Base-by-base conservation (phyloP, 2,888 invertebrate species). In the Gymnoscelis rufifasciata region DNA sequence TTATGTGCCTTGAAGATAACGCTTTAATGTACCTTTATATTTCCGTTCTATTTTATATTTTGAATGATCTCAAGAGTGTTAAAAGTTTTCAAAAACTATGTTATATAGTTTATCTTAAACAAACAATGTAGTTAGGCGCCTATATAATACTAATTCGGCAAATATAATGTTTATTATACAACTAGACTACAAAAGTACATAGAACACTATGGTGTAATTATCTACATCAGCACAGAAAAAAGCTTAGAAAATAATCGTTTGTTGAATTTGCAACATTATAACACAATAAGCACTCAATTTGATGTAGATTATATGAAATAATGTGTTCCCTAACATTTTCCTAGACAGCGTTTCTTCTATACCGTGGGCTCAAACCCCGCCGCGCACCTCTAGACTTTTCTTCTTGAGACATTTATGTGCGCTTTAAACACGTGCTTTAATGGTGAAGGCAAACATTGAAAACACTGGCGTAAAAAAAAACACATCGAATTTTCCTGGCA, bases 81-180 rank as follows among this genome's bases (percentile, higher is more conserved):
- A 74, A 35, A 80, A 79, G 68, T 71, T 68, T 58, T 78, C 79
- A 66, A 80, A 78, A 83, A 77, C 74, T 78, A 75, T 74, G 67
- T 60, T 67, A 73, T 69, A n/a, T 19, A 3, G 19, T 15, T 11
- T 39, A 43, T 35, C 30, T 35, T 36, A 66, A 71, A 68, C 61
- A 71, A 66, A 62, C 60, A 60, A 63, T 44, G 37, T 31, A 38
- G 44, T 56, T 58, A 68, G 61, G 64, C 69, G 66, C 69, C 79
- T 80, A 79, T 77, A 76, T 76, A 77, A 78, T 72, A 79, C 80
- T 86, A 84, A 84, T 84, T 84, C 86, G 84, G 86, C 78, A 79
- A 74, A 78, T 77, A 60, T 74, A 81, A 71, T 68, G 54, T 62
- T 69, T 70, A 69, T 59, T 74, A 31, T 31, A 15, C 19, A 19